These are phyloP conservation scores for Epistrophe eligans DNA, from an alignment of 2,888 invertebrate genomes.

Conservation along the genomic window DNA sequence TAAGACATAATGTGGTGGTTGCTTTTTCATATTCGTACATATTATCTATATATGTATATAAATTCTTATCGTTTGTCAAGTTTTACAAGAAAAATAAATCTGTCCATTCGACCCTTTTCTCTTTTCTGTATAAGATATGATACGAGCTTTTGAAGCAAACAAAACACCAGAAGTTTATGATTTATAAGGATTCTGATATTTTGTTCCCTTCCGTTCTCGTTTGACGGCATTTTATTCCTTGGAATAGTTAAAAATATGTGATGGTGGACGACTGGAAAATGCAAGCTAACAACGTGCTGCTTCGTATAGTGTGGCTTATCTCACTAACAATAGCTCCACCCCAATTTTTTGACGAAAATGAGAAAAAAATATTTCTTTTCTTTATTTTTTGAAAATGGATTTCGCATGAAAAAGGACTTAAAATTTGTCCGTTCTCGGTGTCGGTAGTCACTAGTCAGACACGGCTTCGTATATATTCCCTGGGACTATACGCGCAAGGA, in stretches of 20 bases:
- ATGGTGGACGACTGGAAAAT: conserved; percentile 39
- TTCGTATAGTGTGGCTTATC: conserved; percentile 46
- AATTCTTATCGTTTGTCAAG: conserved; percentile 44
- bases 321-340: conserved; percentile 51
- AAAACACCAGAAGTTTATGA: conserved; percentile 56
- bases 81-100: conserved; percentile 42
- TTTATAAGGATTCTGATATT: conserved; percentile 66
- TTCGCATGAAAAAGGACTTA: conserved; percentile 63
- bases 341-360: conserved; percentile 32
- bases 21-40: neutral
- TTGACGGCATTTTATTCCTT: conserved; percentile 11
- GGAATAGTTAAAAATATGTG: conserved; percentile 28
- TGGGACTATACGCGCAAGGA: conserved; percentile 54
- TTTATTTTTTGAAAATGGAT: conserved; percentile 50
- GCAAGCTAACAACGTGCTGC: conserved; percentile 42
- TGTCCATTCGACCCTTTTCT: conserved; percentile 39
- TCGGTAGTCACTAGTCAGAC: neutral
- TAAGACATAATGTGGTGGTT: neutral
- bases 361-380: conserved; percentile 32
- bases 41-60: too few relatives aligned
- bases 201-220: conserved; percentile 20
- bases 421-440: conserved; percentile 52
- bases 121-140: neutral
- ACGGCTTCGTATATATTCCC: neutral
- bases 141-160: conserved; percentile 17